These are phyloP conservation scores for Hippolais icterina DNA, from an alignment of 2,113 vertebrate genomes.

Conservation along the genomic window DNA sequence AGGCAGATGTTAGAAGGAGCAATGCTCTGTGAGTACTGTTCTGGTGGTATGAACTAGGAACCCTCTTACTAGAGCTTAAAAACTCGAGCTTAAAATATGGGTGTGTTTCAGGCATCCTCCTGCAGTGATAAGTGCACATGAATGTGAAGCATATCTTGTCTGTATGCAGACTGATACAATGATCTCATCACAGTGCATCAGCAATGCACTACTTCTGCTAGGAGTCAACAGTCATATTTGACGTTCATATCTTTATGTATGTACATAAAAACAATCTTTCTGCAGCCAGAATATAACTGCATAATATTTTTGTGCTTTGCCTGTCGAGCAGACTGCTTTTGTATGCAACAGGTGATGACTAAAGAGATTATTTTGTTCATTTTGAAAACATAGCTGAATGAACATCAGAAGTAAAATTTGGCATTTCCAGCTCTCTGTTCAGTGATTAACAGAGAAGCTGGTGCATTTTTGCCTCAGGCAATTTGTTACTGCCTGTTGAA, in stretches of 20 bases:
- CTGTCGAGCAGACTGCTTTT: neutral
- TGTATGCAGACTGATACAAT: neutral
- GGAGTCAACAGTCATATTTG: neutral
- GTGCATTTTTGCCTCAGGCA: neutral
- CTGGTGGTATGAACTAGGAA: neutral
- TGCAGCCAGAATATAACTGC: neutral
- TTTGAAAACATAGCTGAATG: neutral
- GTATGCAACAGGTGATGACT: neutral
- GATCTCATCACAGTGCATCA: neutral
- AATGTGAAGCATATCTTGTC: neutral
- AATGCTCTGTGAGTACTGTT: neutral
- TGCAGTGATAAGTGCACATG: neutral
- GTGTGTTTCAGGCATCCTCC: neutral
- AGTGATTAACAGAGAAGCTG: neutral
- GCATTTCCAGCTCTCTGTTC: neutral
- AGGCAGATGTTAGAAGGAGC: neutral
- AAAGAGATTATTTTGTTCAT: neutral
- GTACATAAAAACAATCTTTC: neutral
- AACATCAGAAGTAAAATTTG: neutral
- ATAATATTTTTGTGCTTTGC: neutral
- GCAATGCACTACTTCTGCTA: neutral
- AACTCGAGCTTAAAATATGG: neutral
- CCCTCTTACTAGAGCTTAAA: neutral
- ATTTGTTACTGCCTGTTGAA: neutral
- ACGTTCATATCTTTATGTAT: neutral